Base-by-base conservation (phyloP, 2,888 invertebrate species). In the Camptogramma bilineatum region DNA sequence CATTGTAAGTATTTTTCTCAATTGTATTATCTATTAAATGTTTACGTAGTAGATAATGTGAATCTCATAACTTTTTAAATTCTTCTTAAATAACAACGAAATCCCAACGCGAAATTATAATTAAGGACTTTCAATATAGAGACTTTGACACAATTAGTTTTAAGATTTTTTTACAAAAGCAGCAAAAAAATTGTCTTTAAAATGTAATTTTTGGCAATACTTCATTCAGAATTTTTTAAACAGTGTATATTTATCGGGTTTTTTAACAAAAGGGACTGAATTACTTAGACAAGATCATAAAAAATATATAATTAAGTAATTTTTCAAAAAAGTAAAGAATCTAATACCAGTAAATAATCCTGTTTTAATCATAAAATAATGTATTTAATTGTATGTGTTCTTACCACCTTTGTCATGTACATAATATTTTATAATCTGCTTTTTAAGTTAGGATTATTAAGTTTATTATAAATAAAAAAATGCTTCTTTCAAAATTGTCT, bases 371-470 rank as follows among this genome's bases (percentile, higher is more conserved):
- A 39, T 3, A 44, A 44, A 55, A 57, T 64, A 54, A 66, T 47
- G 39, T 52, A 47, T 50, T 46, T 42, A 39, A 48, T 58, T 55
- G 52, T 50, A 78, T 83, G 82, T 84, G 83, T 88, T 86, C 81
- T 80, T 79, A 85, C 87, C 86, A 87, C 84, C 85, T 86, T 81
- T 81, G 4, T 78, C 75, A 63, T 76, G 77, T 79, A 74, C 73
- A 72, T 63, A 66, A 46, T 65, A 55, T 17, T 59, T 59, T 46
- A 62, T 17, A 42, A 42, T 42, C 48, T 53, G 46, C 28, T 57
- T 48, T 52, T 52, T 18, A 17, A 34, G n/a, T 2, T n/a, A n/a
- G n/a, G n/a, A n/a, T n/a, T n/a, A 28, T 28, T 46, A 50, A 42
- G 13, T 53, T 54, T 54, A 17, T 52, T 44, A 46, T 42, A 4